Evolutionary conservation across 1,140 invertebrate genomes (phyloP).

Genomic region (Ceratina japonica): DNA sequence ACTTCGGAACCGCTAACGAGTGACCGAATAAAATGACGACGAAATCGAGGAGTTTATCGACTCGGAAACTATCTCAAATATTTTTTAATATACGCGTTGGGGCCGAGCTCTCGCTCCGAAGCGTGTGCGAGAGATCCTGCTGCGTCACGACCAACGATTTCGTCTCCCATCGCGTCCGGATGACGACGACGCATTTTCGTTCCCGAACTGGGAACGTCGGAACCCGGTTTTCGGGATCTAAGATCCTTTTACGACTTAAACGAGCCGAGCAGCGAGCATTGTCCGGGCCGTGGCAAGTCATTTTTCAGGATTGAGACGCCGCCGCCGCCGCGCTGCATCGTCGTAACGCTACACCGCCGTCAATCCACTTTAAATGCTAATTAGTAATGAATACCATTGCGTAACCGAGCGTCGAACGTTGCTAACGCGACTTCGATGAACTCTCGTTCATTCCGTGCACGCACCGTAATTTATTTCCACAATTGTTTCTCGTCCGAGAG

Average conservation of each 20-base stretch:
- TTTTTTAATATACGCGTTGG: too few relatives aligned
- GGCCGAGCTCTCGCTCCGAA: too few relatives aligned
- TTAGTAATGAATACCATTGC: too few relatives aligned
- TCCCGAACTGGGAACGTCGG: not conserved
- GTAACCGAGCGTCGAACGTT: too few relatives aligned
- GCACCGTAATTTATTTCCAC: too few relatives aligned
- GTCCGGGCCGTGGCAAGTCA: not conserved
- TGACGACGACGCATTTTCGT: not conserved
- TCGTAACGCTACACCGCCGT: not conserved
- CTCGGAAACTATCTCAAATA: too few relatives aligned
- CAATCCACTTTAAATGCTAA: not conserved
- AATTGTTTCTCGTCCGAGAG: too few relatives aligned
- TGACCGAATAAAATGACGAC: too few relatives aligned
- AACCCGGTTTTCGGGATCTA: not conserved
- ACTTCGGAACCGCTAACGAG: too few relatives aligned
- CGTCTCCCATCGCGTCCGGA: constrained; percentile 17
- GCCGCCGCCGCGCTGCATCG: not conserved
- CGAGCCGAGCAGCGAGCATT: not conserved
- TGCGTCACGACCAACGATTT: constrained; percentile 24
- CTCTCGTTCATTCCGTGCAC: too few relatives aligned
- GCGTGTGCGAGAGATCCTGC: constrained; percentile 12
- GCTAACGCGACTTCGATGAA: too few relatives aligned
- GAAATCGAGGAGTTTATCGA: too few relatives aligned
- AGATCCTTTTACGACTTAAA: not conserved
- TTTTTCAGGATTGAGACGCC: not conserved